Conservation (phyloP, 2,797 vertebrate genomes). For the Pygocentrus nattereri region DNA sequence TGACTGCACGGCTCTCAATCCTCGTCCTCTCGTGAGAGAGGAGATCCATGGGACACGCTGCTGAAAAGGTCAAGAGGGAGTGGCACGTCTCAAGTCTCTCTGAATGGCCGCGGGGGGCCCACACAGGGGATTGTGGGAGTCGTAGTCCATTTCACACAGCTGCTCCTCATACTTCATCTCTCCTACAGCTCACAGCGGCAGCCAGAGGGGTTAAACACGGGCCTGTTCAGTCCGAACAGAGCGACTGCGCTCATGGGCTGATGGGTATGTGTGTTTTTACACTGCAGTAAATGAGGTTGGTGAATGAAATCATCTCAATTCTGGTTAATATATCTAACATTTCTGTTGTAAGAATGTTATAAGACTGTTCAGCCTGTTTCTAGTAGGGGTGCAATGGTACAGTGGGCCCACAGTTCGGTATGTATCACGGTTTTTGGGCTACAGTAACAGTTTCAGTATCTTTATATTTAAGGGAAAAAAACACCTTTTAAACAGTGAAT, state of each 20-base stretch:
- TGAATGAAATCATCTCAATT: no score
- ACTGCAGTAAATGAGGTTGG: no score
- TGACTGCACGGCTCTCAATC: conserved; percentile 40
- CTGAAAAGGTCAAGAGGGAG: conserved; percentile 61
- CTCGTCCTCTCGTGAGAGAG: conserved; percentile 64
- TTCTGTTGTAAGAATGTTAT: no score
- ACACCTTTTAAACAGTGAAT: no score
- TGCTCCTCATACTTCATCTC: conserved; percentile 44
- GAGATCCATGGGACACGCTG: conserved; percentile 63
- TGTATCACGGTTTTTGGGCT: no score
- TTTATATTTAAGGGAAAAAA: no score
- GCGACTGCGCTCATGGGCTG: not conserved
- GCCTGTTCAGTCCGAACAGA: conserved; percentile 66
- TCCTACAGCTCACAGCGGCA: conserved; percentile 9
- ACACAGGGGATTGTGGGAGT: conserved; percentile 19
- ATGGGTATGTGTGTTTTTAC: conserved; percentile 42
- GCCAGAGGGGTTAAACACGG: conserved; percentile 63
- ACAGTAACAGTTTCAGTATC: no score
- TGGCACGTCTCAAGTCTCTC: not conserved
- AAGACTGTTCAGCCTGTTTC: no score
- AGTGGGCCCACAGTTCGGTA: no score
- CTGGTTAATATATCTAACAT: no score
- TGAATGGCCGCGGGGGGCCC: conserved; percentile 4
- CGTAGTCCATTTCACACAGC: conserved; percentile 60
- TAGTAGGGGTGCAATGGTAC: no score